Evolutionary conservation across 2,113 vertebrate genomes (phyloP), one percentile per base, ranked within the genome.

Genomic region (Perca schrenkii): DNA sequence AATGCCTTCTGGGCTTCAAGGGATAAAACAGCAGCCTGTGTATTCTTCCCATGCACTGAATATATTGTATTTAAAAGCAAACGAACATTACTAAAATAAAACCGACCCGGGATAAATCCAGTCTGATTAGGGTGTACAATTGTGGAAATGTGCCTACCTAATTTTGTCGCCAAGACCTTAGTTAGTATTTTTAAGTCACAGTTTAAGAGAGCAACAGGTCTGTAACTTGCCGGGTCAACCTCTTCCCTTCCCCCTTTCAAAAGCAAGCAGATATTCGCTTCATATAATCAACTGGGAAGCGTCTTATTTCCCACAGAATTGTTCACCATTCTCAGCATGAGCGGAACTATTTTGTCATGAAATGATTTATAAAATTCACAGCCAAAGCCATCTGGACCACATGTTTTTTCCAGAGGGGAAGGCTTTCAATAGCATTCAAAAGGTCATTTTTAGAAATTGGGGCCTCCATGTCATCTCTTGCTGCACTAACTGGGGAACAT

Each of bases 361-460:
- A 64, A 64, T 0, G 47, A n/a, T 22, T 63, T 62, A 4, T 47
- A 64, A 1, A 79, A 72, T 79, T 79, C n/a, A 36, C 56, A 14
- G 21, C 47, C 16, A 71, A 31, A 71, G 2, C 77, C 49, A 69
- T 63, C 66, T 46, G 31, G 67, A 16, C 19, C 47, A 1, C 31
- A 22, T 22, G 28, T 4, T 28, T 79, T 79, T 21, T 56, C 16
- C 1, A 25, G 21, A 62, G 8, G 58, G 19, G 4, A 57, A 58
- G 25, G 13, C 22, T 58, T 58, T 25, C 22, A 58, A 28, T 28
- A 28, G 56, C 22, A 58, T 25, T 25, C 36, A 17, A 25, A 34
- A 40, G 47, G 47, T 63, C 47, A 22, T 28, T 11, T 19, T 78
- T 8, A 15, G 40, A 58, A 2, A 77, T 4, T 10, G 7, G 8